These are phyloP conservation scores for Panthera tigris DNA, from an alignment of 2,113 vertebrate species.

Conservation along the genomic window DNA sequence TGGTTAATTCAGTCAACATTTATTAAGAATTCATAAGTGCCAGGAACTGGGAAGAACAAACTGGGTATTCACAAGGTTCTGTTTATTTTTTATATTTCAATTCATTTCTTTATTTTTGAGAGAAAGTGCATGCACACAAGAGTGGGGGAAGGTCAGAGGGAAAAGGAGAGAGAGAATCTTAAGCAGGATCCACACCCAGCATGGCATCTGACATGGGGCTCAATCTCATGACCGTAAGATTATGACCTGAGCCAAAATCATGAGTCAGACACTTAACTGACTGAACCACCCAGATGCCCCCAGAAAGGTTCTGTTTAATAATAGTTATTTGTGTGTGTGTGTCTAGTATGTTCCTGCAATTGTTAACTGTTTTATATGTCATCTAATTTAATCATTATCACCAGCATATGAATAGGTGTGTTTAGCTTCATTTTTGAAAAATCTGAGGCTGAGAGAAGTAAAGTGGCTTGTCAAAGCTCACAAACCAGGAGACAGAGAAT, in stretches of 20 bases:
- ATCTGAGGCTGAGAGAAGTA: neutral
- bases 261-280: too few species aligned
- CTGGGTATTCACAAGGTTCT: neutral
- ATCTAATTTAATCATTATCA: neutral
- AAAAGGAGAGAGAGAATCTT: too few species aligned
- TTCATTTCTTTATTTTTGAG: neutral
- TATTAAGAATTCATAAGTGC: neutral
- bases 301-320: conserved; percentile 16
- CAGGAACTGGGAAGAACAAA: neutral
- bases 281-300: too few species aligned
- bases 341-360: neutral
- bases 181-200: too few species aligned
- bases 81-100: neutral
- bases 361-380: neutral
- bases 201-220: too few species aligned
- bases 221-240: too few species aligned
- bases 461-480: neutral
- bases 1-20: neutral
- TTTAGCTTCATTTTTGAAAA: conserved; percentile 34
- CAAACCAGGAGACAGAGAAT: conserved; percentile 4
- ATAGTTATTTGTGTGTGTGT: neutral
- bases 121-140: too few species aligned
- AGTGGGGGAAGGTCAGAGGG: too few species aligned
- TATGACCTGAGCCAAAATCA: too few species aligned
- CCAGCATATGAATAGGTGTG: neutral